These are phyloP conservation scores for Boleophthalmus pectinirostris DNA, from an alignment of 2,113 vertebrate species.

Conservation along the genomic window DNA sequence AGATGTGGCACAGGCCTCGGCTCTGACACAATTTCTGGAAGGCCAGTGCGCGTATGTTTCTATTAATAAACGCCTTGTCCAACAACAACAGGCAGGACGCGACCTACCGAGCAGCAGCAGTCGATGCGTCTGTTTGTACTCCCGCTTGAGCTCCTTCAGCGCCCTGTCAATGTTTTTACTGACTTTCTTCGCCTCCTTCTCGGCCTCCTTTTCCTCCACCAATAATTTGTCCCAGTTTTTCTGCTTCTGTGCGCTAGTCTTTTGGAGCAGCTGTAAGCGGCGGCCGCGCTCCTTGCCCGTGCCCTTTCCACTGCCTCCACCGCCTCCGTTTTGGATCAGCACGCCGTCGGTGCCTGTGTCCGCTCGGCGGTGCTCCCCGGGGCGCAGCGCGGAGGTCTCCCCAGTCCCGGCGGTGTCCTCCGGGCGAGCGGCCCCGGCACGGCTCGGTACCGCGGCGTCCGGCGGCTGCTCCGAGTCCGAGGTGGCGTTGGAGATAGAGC, in stretches of 20 bases:
- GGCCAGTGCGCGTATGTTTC: constrained; percentile 46
- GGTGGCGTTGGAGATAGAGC: constrained; percentile 80
- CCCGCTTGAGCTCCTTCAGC: constrained; percentile 89
- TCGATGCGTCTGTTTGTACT: constrained; percentile 92
- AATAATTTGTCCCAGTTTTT: constrained; percentile 88
- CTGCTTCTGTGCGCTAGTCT: constrained; percentile 77
- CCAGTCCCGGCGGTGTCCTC: constrained; percentile 75
- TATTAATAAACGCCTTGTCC: constrained; percentile 45
- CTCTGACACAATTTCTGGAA: constrained; percentile 51
- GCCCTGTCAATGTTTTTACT: constrained; percentile 89
- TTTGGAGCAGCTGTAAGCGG: constrained; percentile 73
- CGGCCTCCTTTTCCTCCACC: constrained; percentile 90
- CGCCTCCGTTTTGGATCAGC: constrained; percentile 78
- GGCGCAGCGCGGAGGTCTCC: constrained; percentile 72
- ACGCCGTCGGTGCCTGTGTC: constrained; percentile 75
- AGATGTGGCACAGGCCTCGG: constrained; percentile 63
- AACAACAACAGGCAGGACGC: constrained; percentile 29
- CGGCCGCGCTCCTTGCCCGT: constrained; percentile 71
- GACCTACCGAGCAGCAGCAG: constrained; percentile 91
- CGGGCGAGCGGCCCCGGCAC: constrained; percentile 70
- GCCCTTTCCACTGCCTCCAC: constrained; percentile 67
- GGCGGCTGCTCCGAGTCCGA: constrained; percentile 78
- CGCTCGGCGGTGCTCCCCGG: constrained; percentile 72
- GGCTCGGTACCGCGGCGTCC: constrained; percentile 65
- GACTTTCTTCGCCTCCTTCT: constrained; percentile 90